These are phyloP conservation scores for Barypeithes pellucidus DNA, from an alignment of 2,888 invertebrate species.

Conservation along the genomic window DNA sequence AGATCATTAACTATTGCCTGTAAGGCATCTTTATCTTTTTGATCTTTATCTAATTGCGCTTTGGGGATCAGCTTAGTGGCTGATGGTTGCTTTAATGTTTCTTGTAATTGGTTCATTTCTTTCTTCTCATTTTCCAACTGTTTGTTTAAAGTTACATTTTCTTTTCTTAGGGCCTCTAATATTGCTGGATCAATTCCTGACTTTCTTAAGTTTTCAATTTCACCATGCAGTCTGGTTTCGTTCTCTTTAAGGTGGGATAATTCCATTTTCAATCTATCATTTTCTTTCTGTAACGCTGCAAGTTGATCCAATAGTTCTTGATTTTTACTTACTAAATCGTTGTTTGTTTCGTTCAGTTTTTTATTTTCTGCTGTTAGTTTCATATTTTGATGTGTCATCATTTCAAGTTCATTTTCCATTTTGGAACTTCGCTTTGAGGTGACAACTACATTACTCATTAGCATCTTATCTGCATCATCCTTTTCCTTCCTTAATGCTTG, in stretches of 20 bases:
- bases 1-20: slow-evolving; percentile 61
- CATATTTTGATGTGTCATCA: slow-evolving; percentile 49
- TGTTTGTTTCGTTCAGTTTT: slow-evolving; percentile 34
- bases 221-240: slow-evolving; percentile 29
- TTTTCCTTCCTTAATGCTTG: slow-evolving; percentile 57
- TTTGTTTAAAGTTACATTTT: slow-evolving; percentile 60
- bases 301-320: slow-evolving; percentile 34
- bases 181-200: slow-evolving; percentile 41
- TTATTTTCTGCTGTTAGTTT: slow-evolving; percentile 48
- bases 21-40: slow-evolving; percentile 62
- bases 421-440: slow-evolving; percentile 54
- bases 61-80: slow-evolving; percentile 43
- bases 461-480: slow-evolving; percentile 58
- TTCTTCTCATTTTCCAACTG: slow-evolving; percentile 59
- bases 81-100: slow-evolving; percentile 57
- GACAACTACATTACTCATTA: slow-evolving; percentile 56
- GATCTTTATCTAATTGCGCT: slow-evolving; percentile 56
- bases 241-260: slow-evolving; percentile 36
- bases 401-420: slow-evolving; percentile 57
- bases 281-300: slow-evolving; percentile 46
- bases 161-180: slow-evolving; percentile 57
- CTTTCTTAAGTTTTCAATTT: slow-evolving; percentile 44
- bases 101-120: slow-evolving; percentile 59
- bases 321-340: slow-evolving; percentile 50
- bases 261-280: slow-evolving; percentile 47